phyloP scores from a whole-genome alignment of 30 jellyfish, hydroid and myxozoan species.

The Turritopsis rubra region DNA sequence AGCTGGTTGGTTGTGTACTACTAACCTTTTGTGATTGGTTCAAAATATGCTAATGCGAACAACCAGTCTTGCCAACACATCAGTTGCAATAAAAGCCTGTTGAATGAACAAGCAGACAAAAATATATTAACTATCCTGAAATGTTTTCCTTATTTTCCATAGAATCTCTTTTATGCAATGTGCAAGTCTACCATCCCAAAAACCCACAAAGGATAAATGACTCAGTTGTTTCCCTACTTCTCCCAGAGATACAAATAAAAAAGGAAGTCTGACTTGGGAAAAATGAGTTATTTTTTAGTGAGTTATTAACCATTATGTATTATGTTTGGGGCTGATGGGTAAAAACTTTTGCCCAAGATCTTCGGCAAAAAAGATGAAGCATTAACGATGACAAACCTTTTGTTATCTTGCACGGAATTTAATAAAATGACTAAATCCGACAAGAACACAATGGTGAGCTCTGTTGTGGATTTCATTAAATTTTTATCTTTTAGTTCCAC shows the following conservation, averaged over 20 bases:
- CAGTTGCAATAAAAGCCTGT: slow-evolving; percentile 83
- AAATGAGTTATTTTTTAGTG: background rate
- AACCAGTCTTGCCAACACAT: slow-evolving; percentile 99
- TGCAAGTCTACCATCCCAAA: too few species aligned
- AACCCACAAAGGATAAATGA: too few species aligned
- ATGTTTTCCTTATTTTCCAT: too few species aligned
- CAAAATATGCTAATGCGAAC: slow-evolving; percentile 78
- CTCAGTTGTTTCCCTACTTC: too few species aligned
- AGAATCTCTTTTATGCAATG: too few species aligned
- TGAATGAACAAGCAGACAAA: too few species aligned
- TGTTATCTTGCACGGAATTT: slow-evolving; percentile 74
- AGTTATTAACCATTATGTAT: too few species aligned
- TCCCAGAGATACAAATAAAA: background rate
- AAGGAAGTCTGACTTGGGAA: background rate
- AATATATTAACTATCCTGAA: too few species aligned
- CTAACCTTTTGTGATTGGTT: slow-evolving; percentile 43
- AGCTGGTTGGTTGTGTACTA: too few species aligned
- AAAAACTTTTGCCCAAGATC: background rate
- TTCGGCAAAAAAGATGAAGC: background rate
- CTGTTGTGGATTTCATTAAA: slow-evolving; percentile 24
- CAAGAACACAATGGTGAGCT: slow-evolving; percentile 50
- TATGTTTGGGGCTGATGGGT: background rate
- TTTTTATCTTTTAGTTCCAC: slow-evolving; percentile 2
- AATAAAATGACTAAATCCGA: slow-evolving; percentile 74
- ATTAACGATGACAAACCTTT: slow-evolving; percentile 37